Conservation (phyloP, 2,797 vertebrate genomes). For the Syngnathus rostellatus region DNA sequence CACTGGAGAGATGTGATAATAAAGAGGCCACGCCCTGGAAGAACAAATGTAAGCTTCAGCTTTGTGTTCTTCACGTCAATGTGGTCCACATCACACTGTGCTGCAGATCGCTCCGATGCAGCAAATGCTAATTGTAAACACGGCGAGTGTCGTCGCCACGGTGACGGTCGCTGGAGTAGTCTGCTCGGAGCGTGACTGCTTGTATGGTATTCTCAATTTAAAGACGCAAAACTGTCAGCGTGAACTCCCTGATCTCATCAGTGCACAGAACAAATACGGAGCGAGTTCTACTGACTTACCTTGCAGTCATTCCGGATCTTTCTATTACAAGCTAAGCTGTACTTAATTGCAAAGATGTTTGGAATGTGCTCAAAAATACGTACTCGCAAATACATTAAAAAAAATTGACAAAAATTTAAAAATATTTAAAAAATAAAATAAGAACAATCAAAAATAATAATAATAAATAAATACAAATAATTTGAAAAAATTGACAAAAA, state of each 20-base stretch:
- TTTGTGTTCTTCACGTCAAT: slow-evolving; percentile 28
- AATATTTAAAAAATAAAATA: too few species aligned
- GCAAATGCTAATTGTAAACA: slow-evolving; percentile 50
- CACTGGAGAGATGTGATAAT: slow-evolving; percentile 41
- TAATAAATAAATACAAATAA: too few species aligned
- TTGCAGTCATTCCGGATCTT: background rate
- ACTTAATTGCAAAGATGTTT: too few species aligned
- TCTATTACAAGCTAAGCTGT: background rate
- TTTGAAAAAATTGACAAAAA: too few species aligned
- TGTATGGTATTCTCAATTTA: slow-evolving; percentile 40
- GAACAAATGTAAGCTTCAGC: slow-evolving; percentile 16
- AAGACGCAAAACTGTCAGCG: slow-evolving; percentile 27
- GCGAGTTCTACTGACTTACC: slow-evolving; percentile 2
- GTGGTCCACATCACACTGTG: slow-evolving; percentile 17
- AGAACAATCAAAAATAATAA: too few species aligned
- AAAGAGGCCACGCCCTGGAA: slow-evolving; percentile 40
- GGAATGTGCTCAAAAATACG: too few species aligned
- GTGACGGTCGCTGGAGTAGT: slow-evolving; percentile 30
- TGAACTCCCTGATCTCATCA: slow-evolving; percentile 47
- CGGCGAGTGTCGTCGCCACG: slow-evolving; percentile 44
- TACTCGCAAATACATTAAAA: too few species aligned
- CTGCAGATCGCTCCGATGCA: slow-evolving; percentile 11
- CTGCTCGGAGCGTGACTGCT: slow-evolving; percentile 31
- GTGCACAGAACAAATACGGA: slow-evolving; percentile 2
- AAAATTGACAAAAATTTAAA: too few species aligned